Evolutionary conservation across 2,888 invertebrate genomes (phyloP).

Genomic region (Eupithecia exiguata): DNA sequence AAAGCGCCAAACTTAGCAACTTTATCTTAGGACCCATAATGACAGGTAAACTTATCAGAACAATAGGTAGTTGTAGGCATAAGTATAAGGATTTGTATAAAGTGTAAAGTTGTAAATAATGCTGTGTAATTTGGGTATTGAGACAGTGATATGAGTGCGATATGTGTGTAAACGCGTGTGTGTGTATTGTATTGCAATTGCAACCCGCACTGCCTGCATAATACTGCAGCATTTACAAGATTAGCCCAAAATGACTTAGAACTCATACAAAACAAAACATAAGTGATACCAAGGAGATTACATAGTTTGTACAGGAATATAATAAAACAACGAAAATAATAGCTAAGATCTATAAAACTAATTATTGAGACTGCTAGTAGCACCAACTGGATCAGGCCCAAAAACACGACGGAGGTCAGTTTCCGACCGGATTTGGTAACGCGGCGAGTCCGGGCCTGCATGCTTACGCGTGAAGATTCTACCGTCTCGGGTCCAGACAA

Average conservation of each 20-base stretch:
- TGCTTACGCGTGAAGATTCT: slow-evolving; percentile 11
- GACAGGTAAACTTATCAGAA: neutral
- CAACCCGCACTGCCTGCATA: neutral
- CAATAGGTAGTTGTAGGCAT: neutral
- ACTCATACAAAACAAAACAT: neutral
- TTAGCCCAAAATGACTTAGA: neutral
- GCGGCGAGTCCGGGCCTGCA: neutral
- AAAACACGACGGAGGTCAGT: slow-evolving; percentile 8
- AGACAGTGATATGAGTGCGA: neutral
- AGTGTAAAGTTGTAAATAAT: neutral
- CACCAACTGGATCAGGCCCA: slow-evolving; percentile 9
- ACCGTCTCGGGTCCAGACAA: slow-evolving; percentile 4
- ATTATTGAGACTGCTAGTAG: neutral
- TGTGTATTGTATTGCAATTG: neutral
- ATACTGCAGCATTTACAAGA: neutral
- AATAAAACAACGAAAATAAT: neutral
- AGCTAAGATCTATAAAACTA: too few species aligned
- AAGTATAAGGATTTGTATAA: neutral
- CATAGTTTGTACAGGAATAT: neutral
- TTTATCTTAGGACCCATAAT: too few species aligned
- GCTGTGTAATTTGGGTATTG: neutral
- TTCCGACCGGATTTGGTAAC: slow-evolving; percentile 11
- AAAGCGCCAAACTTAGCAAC: too few species aligned
- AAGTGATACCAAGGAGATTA: neutral
- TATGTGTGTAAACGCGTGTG: neutral